These are phyloP conservation scores for Tachuris rubrigastra DNA, from an alignment of 2,113 vertebrate species.

Conservation along the genomic window DNA sequence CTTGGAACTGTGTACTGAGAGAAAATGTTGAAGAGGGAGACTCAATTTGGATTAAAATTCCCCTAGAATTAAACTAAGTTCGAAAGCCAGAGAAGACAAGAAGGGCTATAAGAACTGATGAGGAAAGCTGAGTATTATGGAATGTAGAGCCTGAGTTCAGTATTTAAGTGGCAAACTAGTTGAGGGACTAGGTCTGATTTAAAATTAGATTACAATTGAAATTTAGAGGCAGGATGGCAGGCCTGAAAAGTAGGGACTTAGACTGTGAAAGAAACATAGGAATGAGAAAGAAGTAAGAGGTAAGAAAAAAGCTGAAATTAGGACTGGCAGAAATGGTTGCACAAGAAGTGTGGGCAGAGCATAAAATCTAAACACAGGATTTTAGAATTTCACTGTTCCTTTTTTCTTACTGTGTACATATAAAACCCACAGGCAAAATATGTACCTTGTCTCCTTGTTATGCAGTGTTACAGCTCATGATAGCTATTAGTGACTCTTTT, in stretches of 20 bases:
- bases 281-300: background rate
- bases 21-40: background rate
- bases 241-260: background rate
- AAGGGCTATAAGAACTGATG: background rate
- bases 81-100: background rate
- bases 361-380: background rate
- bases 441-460: background rate
- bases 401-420: background rate
- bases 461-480: background rate
- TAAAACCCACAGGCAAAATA: conserved; percentile 11
- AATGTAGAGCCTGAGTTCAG: background rate
- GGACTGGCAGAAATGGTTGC: background rate
- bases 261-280: background rate
- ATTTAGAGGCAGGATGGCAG: background rate
- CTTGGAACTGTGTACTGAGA: background rate
- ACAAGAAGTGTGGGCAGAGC: background rate
- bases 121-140: background rate
- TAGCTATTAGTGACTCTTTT: background rate
- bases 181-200: background rate
- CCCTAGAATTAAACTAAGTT: background rate
- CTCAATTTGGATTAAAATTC: background rate
- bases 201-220: background rate
- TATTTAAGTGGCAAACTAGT: background rate
- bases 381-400: background rate
- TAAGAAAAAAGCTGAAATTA: background rate